These are phyloP conservation scores for Andrena dorsata DNA, from an alignment of 2,888 invertebrate species.

Conservation along the genomic window DNA sequence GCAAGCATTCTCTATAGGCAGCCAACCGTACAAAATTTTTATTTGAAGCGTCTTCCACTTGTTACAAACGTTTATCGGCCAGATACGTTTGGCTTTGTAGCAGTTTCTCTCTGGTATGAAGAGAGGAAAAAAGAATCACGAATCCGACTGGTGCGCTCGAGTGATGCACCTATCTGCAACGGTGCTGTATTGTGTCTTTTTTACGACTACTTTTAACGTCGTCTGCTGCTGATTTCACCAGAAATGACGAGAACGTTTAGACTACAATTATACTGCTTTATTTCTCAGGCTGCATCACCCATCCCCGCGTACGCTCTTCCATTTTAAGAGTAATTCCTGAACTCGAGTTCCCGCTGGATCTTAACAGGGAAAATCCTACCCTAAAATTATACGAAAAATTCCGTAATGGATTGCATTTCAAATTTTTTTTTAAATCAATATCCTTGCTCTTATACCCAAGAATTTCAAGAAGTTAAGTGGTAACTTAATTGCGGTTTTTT, in stretches of 20 bases:
- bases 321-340: conserved; percentile 36
- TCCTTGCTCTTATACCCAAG: neutral
- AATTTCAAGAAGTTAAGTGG: neutral
- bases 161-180: conserved; percentile 44
- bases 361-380: neutral
- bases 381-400: neutral
- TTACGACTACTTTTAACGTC: conserved; percentile 55
- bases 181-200: conserved; percentile 29
- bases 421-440: no score
- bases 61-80: conserved; percentile 59
- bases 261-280: conserved; percentile 55
- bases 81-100: conserved; percentile 52
- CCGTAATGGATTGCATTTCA: neutral
- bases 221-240: conserved; percentile 50
- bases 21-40: conserved; percentile 50
- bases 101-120: conserved; percentile 15
- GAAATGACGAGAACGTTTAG: conserved; percentile 55
- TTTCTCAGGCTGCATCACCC: conserved; percentile 27
- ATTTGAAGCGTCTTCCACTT: conserved; percentile 30
- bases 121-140: conserved; percentile 28
- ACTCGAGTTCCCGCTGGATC: conserved; percentile 23
- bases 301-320: neutral
- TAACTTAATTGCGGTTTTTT: neutral
- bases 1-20: conserved; percentile 21
- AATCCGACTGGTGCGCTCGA: conserved; percentile 16